These are phyloP conservation scores for Gastrophysa polygoni DNA, from an alignment of 2,888 invertebrate genomes.

Conservation along the genomic window DNA sequence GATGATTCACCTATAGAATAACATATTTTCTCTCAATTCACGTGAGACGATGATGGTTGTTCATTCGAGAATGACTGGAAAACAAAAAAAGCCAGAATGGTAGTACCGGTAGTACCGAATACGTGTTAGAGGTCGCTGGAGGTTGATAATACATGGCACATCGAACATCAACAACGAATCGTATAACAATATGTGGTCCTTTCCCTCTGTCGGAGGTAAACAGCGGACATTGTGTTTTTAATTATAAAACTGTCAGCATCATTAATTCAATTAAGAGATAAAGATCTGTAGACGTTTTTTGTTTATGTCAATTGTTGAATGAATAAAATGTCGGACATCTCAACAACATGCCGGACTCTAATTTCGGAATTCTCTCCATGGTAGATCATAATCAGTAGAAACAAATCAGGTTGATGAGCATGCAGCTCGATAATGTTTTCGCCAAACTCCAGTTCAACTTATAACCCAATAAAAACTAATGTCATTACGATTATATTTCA, in stretches of 20 bases:
- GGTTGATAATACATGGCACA: conserved; percentile 20
- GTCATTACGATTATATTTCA: no score
- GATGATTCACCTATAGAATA: no score
- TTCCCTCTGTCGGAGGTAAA: conserved; percentile 24
- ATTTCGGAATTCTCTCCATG: not conserved
- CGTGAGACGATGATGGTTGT: no score
- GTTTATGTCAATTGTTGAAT: conserved; percentile 8
- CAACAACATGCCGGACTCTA: not conserved
- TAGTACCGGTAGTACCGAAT: not conserved
- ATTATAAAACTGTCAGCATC: conserved; percentile 25
- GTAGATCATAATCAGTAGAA: not conserved
- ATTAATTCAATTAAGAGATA: conserved; percentile 36
- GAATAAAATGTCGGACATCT: conserved; percentile 11
- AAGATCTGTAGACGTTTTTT: conserved; percentile 28
- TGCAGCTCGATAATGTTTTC: not conserved
- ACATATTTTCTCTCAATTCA: no score
- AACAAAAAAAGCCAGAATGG: no score
- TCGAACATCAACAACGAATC: conserved; percentile 20
- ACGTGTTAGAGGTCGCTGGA: not conserved
- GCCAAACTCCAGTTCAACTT: not conserved
- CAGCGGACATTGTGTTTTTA: conserved; percentile 28
- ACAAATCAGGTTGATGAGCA: not conserved
- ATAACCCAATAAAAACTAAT: not conserved
- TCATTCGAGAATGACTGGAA: no score
- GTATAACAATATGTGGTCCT: conserved; percentile 33